A percentile compares a stretch with the other conserved stretches of the same genome.
These are phyloP conservation scores for Heliconius himera DNA, from an alignment of 1,140 invertebrate species.

Conservation along the genomic window DNA sequence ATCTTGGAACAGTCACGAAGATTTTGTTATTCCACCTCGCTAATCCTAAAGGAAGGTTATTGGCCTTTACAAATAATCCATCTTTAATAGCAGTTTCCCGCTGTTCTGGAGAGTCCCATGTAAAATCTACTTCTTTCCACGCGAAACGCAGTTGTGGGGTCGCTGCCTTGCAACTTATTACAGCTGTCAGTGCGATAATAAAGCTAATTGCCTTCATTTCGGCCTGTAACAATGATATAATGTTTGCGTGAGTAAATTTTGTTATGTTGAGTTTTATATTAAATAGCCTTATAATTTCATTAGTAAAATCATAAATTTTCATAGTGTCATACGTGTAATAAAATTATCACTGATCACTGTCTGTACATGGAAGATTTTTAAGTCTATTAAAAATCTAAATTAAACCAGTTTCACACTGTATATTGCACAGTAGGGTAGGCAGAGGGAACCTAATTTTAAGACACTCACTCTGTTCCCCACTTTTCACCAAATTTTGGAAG, in stretches of 20 bases:
- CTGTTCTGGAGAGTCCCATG: conserved; percentile 84
- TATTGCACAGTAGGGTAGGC: too few species aligned
- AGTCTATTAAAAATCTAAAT: too few species aligned
- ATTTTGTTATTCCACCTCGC: conserved; percentile 89
- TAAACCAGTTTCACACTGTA: too few species aligned
- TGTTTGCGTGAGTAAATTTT: background rate
- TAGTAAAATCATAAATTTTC: background rate
- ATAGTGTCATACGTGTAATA: too few species aligned
- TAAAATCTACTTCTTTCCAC: conserved; percentile 87
- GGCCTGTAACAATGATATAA: conserved; percentile 53
- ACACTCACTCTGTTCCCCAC: too few species aligned
- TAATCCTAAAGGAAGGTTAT: conserved; percentile 89
- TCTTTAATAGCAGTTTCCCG: conserved; percentile 83
- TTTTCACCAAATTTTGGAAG: too few species aligned
- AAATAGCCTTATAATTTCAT: background rate
- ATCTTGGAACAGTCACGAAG: conserved; percentile 89
- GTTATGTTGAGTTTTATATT: background rate
- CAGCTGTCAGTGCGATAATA: conserved; percentile 56
- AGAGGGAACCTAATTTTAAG: too few species aligned
- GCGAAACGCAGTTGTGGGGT: conserved; percentile 87
- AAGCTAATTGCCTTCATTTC: conserved; percentile 64
- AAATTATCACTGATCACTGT: too few species aligned
- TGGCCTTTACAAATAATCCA: conserved; percentile 84
- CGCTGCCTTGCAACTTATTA: conserved; percentile 60
- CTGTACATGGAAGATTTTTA: too few species aligned